A percentile compares a stretch with the other conserved stretches of the same genome.
These are phyloP conservation scores for Benitochromis conjunctus DNA, from an alignment of 2,113 vertebrate genomes.

Conservation along the genomic window DNA sequence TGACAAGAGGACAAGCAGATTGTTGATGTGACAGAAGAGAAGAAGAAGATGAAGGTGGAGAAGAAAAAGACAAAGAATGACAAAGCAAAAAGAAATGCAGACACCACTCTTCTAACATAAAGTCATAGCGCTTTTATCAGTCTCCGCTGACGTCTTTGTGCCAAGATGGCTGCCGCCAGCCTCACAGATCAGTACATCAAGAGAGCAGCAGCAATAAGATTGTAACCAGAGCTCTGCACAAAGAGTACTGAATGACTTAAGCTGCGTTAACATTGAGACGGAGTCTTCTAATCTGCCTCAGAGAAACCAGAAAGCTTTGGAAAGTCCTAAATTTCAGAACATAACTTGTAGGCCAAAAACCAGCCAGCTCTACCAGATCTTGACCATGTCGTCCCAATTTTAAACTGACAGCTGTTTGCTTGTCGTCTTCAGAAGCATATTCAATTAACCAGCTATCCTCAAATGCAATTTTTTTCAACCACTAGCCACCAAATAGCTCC, in stretches of 20 bases:
- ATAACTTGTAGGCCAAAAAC: not conserved
- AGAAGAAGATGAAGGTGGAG: not conserved
- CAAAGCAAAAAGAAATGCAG: not conserved
- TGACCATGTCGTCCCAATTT: not conserved
- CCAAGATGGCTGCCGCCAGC: not conserved
- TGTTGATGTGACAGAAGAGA: not conserved
- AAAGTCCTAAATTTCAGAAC: not conserved
- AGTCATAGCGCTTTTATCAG: not conserved
- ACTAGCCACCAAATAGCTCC: not conserved
- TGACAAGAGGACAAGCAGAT: not conserved
- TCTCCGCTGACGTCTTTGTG: not conserved
- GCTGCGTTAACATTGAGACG: not conserved
- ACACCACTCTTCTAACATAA: not conserved
- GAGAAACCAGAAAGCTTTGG: not conserved
- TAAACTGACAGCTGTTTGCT: not conserved
- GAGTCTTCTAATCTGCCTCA: not conserved
- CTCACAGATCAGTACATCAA: not conserved
- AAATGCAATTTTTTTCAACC: not conserved
- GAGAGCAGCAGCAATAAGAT: not conserved
- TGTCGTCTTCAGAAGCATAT: not conserved
- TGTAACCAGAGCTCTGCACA: not conserved
- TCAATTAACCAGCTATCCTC: not conserved
- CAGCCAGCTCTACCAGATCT: not conserved
- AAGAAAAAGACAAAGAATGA: not conserved
- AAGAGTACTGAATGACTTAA: not conserved